Conservation (phyloP, 2,113 vertebrate species). For the Caranx melampygus region DNA sequence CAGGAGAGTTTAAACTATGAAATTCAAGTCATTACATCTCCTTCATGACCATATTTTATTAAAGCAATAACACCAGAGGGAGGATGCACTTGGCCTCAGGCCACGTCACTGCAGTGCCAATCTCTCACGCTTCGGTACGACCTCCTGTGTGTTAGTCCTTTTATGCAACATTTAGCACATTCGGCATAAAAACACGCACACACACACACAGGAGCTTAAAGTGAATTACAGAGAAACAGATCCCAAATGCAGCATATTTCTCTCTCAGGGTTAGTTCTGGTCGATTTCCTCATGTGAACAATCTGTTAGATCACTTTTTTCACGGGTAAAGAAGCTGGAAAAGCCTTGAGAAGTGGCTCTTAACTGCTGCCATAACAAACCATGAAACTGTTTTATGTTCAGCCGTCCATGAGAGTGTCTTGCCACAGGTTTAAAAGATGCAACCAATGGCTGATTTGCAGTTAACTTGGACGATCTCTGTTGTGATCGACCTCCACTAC, state of each 20-base stretch:
- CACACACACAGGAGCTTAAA: neutral
- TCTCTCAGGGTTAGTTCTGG: neutral
- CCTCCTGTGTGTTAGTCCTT: constrained; percentile 7
- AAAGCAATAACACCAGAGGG: constrained; percentile 4
- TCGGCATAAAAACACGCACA: neutral
- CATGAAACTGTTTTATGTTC: too few relatives aligned
- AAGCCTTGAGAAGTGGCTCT: too few relatives aligned
- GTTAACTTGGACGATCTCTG: neutral
- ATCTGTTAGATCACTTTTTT: neutral
- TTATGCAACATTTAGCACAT: constrained; percentile 10
- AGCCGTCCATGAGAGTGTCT: too few relatives aligned
- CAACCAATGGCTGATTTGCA: too few relatives aligned
- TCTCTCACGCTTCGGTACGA: neutral
- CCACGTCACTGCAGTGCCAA: neutral
- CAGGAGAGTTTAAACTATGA: neutral
- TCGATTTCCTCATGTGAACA: neutral
- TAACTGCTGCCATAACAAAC: too few relatives aligned
- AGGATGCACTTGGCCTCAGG: constrained; percentile 4
- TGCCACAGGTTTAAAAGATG: too few relatives aligned
- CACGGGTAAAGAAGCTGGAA: neutral
- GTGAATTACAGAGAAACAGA: neutral
- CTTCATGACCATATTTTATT: neutral
- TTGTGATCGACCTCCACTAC: too few relatives aligned
- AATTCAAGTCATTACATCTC: neutral
- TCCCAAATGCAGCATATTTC: neutral